Conservation (phyloP, 2,113 vertebrate genomes). For the Grantiella picta region DNA sequence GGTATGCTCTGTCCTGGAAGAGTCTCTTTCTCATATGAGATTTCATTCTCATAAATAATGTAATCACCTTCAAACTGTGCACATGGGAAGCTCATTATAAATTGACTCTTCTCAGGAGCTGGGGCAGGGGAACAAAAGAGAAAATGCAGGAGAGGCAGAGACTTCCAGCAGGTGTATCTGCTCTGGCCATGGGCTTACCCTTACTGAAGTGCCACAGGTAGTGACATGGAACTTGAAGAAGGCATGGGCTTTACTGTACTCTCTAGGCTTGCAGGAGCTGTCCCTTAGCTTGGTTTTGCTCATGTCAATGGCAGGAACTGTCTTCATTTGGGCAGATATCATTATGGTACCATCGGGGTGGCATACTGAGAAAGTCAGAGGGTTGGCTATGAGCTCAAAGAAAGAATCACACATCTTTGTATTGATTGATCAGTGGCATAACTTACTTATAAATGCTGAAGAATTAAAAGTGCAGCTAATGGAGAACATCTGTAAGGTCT, state of each 20-base stretch:
- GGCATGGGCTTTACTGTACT: conserved; percentile 19
- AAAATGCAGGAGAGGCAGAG: not conserved
- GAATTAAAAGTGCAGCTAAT: conserved; percentile 23
- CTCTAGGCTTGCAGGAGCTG: conserved; percentile 48
- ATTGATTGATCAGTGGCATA: not conserved
- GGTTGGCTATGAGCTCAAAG: not conserved
- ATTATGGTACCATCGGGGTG: conserved; percentile 51
- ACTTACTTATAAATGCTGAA: conserved; percentile 49
- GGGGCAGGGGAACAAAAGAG: not conserved
- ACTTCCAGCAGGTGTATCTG: not conserved
- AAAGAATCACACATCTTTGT: not conserved
- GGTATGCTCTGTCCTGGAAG: not conserved
- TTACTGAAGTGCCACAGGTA: conserved; percentile 55
- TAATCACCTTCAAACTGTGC: conserved; percentile 60
- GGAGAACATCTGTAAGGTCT: conserved; percentile 49
- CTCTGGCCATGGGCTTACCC: conserved; percentile 1
- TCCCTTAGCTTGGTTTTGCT: conserved; percentile 60
- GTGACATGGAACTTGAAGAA: conserved; percentile 64
- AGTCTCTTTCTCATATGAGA: conserved; percentile 59
- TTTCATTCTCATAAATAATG: conserved; percentile 65
- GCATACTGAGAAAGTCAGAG: conserved; percentile 27
- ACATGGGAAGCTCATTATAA: conserved; percentile 4
- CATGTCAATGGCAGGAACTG: conserved; percentile 55
- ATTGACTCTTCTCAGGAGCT: not conserved
- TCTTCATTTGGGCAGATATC: conserved; percentile 48